These are phyloP conservation scores for Ptiloglossa arizonensis DNA, from an alignment of 1,140 invertebrate species.

Conservation along the genomic window DNA sequence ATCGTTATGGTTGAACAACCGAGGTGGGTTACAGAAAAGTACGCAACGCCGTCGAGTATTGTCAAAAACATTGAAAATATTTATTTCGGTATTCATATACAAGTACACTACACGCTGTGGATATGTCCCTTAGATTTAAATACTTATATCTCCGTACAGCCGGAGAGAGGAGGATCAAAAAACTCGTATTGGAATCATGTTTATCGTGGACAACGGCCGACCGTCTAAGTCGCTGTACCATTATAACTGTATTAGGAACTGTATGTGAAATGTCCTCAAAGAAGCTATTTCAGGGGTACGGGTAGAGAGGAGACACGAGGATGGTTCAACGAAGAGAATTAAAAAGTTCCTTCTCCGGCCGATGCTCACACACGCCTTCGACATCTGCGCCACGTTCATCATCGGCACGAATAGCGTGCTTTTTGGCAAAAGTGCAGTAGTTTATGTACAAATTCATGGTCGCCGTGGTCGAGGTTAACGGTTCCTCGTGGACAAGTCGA, in stretches of 20 bases:
- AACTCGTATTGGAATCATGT: conserved; percentile 61
- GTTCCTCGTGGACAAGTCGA: conserved; percentile 35
- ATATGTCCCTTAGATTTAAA: conserved; percentile 73
- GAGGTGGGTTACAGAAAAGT: not conserved
- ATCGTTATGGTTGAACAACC: not conserved
- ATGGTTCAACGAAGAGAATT: not conserved
- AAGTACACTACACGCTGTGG: conserved; percentile 75
- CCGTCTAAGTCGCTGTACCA: conserved; percentile 58
- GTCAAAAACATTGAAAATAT: conserved; percentile 78
- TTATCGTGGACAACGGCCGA: conserved; percentile 54
- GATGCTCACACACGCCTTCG: conserved; percentile 39
- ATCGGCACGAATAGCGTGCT: conserved; percentile 52
- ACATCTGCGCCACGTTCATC: conserved; percentile 51
- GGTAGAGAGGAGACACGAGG: not conserved
- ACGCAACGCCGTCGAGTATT: conserved; percentile 41
- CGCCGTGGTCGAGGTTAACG: conserved; percentile 26
- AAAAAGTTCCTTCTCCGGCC: conserved; percentile 63
- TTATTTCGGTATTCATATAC: conserved; percentile 76
- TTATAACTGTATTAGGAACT: conserved; percentile 67
- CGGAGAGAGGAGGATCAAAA: conserved; percentile 66
- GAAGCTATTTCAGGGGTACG: conserved; percentile 47
- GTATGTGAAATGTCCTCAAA: conserved; percentile 62
- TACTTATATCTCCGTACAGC: conserved; percentile 69
- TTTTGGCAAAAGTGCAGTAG: conserved; percentile 57
- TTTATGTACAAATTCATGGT: conserved; percentile 47